phyloP scores from a whole-genome alignment of 2,888 invertebrate genomes.

The Mimachlamys varia region DNA sequence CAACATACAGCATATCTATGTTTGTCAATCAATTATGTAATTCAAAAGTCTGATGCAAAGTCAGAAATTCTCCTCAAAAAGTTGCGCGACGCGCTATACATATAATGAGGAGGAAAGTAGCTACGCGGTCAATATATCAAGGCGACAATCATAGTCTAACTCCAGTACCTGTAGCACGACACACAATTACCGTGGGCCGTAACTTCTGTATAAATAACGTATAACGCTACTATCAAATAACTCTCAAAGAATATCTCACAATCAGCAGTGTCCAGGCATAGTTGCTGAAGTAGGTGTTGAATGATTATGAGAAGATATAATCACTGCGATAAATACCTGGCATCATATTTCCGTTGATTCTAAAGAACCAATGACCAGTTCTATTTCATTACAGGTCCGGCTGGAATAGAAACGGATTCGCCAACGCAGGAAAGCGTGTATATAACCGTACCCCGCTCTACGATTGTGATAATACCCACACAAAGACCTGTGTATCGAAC shows the following conservation, averaged over 20 bases:
- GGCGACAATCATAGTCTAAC: neutral
- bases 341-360: neutral
- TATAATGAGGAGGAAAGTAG: neutral
- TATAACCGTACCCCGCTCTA: constrained; percentile 10
- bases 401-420: neutral
- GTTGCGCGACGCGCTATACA: neutral
- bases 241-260: neutral
- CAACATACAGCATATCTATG: neutral
- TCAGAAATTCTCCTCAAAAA: neutral
- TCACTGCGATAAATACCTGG: neutral
- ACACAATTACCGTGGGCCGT: neutral
- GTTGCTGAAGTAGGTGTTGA: constrained; percentile 7
- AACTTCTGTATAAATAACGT: neutral
- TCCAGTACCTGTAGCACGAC: no score
- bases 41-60: neutral
- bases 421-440: neutral
- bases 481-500: neutral
- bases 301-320: constrained; percentile 11
- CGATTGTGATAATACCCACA: constrained; percentile 14
- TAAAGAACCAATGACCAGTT: neutral
- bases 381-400: neutral
- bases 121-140: neutral
- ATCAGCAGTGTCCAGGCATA: neutral
- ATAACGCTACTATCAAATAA: neutral
- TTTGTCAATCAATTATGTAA: neutral